Evolutionary conservation across 2,113 vertebrate species (phyloP), one percentile per base, ranked within the genome.

Genomic region (Scomber colias): DNA sequence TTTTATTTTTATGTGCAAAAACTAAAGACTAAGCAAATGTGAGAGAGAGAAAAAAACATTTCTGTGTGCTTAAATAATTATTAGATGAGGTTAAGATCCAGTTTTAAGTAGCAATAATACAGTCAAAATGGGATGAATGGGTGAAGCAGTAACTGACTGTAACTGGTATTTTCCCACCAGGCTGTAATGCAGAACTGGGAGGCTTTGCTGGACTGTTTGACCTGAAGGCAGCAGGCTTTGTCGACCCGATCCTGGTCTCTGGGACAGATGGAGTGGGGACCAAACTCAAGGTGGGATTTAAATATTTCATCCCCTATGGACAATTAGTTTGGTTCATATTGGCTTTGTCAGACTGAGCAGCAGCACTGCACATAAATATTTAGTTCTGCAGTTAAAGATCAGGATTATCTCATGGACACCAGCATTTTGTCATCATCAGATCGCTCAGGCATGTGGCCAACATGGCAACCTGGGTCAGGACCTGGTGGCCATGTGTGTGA

Each of bases 221-320:
- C 81, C 85, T 99, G 85, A 99, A 96, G 86, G 96, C 96, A n/a
- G 97, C 98, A 13, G 97, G 97, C 19, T 99, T 97, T 71, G 83
- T 85, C 12, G 97, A 99, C 87, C 97, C 98, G 15, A 91, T 99
- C 87, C 94, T 99, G 85, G 97, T 98, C 1, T 97, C 97, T 68
- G 98, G 98, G 61, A 97, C 98, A 3, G 98, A 99, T 19, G 98
- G 98, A 4, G 98, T 99, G 16, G 98, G 98, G 51, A 99, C 98
- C 27, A 99, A 99, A 82, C 96, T 99, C 11, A 98, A 97, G 96
- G 98, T 99, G 35, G 2, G 49, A 14, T 55, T 40, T 40, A 7
- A 7, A 15, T 49, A 15, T 40, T 40, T 40, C 35, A 40, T 40
- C 35, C 35, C 9, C 35, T 40, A 40, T 2, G 35, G 35, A 40